Conservation (phyloP, 2,113 vertebrate genomes). For the Blennius ocellaris region DNA sequence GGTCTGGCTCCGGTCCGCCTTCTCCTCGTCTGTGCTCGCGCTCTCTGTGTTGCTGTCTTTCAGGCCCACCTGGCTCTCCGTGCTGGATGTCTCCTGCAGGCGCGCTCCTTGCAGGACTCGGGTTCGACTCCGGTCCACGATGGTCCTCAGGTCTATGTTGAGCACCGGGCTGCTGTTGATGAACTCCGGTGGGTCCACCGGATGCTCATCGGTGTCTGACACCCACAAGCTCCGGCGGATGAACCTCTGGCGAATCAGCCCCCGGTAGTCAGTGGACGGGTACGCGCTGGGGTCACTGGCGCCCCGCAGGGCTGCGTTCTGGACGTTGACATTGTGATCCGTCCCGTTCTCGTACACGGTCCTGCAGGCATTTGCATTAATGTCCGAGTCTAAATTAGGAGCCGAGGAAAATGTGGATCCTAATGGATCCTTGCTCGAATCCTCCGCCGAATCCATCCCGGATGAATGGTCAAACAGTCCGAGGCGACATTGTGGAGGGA, state of each 20-base stretch:
- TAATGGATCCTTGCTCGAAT: constrained; percentile 76
- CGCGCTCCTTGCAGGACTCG: constrained; percentile 57
- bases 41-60: constrained; percentile 67
- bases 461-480: constrained; percentile 67
- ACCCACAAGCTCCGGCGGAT: constrained; percentile 91
- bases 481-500: constrained; percentile 60
- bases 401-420: constrained; percentile 77
- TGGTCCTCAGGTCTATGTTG: constrained; percentile 74
- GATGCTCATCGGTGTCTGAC: constrained; percentile 90
- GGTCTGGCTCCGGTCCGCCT: constrained; percentile 49
- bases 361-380: constrained; percentile 70
- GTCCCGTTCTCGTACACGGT: constrained; percentile 79
- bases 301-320: constrained; percentile 77
- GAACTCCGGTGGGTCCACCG: constrained; percentile 84
- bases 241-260: constrained; percentile 89
- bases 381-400: constrained; percentile 80
- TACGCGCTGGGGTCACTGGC: constrained; percentile 79
- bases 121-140: constrained; percentile 76
- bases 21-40: constrained; percentile 64
- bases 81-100: constrained; percentile 60
- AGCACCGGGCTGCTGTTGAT: constrained; percentile 65
- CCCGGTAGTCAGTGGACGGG: constrained; percentile 75
- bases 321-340: constrained; percentile 76
- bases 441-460: constrained; percentile 85
- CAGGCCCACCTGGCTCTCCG: constrained; percentile 64